Base-by-base conservation (phyloP, 2,113 vertebrate genomes). In the Lepus europaeus region DNA sequence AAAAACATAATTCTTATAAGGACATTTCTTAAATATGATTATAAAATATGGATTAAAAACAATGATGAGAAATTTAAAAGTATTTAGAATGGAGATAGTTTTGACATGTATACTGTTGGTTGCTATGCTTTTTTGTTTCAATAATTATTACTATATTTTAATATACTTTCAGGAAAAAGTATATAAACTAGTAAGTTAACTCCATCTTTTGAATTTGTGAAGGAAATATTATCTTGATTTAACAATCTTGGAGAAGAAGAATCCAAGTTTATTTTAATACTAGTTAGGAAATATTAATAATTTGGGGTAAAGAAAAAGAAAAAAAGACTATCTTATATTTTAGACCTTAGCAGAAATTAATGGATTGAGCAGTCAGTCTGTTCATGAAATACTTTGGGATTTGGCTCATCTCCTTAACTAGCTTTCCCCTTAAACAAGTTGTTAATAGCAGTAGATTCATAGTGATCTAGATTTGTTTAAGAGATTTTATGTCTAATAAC, bases 341-440 rank as follows among this genome's bases (percentile, higher is more conserved):
- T 29, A 2, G 4, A 29, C 17, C 1, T 2, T n/a, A 53, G 2
- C 6, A 9, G 45, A 6, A 83, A 68, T 3, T 45, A 12, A n/a
- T 64, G 0, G 39, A 16, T 22, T 77, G 22, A 70, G 16, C 14
- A 73, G 6, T 20, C 6, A 7, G 3, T 74, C 12, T 63, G 27
- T 2, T 81, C 3, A 49, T 61, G 22, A 77, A 19, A 45, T 61
- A 7, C 63, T 68, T 19, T 93, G 29, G 27, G 14, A 88, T 77
- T 85, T 81, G 22, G 27, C 6, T 59, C n/a, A 27, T 3, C 12
- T 59, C 29, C 4, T 53, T 68, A 17, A 45, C 13, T 68, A 17
- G 45, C 13, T 64, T 23, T 22, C 25, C 14, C 5, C 39, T 31
- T 68, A 4, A 92, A 74, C 27, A 78, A 56, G 6, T 29, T 45